phyloP scores from a whole-genome alignment of 2,797 vertebrate species.

The Periparus ater region DNA sequence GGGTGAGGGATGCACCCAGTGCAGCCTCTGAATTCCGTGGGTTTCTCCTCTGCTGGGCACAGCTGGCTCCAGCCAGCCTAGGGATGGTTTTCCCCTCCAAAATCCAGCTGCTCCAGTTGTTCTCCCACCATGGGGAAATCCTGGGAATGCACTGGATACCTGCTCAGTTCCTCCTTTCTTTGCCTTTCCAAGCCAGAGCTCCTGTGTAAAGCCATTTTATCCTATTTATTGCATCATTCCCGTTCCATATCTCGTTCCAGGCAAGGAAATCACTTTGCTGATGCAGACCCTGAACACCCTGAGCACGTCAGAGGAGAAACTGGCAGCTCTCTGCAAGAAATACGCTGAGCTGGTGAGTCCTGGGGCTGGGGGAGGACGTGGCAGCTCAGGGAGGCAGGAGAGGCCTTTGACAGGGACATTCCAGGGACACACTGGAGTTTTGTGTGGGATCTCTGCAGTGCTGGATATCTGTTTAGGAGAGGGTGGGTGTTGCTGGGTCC shows the following conservation, averaged over 20 bases:
- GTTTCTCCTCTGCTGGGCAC: not conserved
- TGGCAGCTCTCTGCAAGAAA: slow-evolving; percentile 95
- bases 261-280: slow-evolving; percentile 94
- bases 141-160: not conserved
- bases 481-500: not conserved
- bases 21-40: not conserved
- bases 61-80: not conserved
- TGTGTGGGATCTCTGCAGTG: not conserved
- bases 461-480: fast-evolving
- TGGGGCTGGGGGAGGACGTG: not conserved
- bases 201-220: not conserved
- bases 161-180: not conserved
- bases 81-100: not conserved
- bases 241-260: slow-evolving; percentile 56
- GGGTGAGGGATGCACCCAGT: fast-evolving
- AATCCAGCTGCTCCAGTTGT: not conserved
- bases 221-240: not conserved
- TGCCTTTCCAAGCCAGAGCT: not conserved
- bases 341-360: slow-evolving; percentile 94
- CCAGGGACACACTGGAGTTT: not conserved
- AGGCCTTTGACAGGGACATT: not conserved
- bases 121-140: not conserved
- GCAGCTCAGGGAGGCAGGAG: not conserved
- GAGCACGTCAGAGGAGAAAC: slow-evolving; percentile 96
- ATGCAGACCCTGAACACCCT: slow-evolving; percentile 98